Percentiles rank a stretch among this genome's conserved stretches.
phyloP scores from a whole-genome alignment of 2,113 vertebrate species.

The Alethe diademata region DNA sequence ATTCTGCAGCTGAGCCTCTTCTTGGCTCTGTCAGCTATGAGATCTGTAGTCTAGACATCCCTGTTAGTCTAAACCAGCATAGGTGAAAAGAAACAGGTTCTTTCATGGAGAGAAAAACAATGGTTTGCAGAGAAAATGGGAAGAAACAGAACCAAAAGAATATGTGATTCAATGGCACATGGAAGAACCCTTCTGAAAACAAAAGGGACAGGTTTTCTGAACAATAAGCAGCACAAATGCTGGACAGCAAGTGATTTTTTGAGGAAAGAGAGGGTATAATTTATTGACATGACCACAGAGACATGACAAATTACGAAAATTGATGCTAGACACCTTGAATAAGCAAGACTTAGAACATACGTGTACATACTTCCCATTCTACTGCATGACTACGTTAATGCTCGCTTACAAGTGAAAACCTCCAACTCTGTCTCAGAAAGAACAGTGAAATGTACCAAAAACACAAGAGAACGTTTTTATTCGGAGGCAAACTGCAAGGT shows the following conservation, averaged over 20 bases:
- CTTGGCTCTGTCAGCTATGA: neutral
- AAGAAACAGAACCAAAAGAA: neutral
- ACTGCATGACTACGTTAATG: neutral
- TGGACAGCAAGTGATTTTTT: neutral
- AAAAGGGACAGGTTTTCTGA: neutral
- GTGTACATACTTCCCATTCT: neutral
- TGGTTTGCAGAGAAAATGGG: neutral
- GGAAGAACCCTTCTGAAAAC: neutral
- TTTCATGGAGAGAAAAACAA: neutral
- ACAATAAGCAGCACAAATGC: neutral
- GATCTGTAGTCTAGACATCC: neutral
- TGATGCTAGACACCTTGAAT: neutral
- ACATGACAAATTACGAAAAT: neutral
- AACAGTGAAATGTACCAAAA: neutral
- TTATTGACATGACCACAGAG: neutral
- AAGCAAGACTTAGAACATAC: neutral
- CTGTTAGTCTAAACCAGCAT: slow-evolving; percentile 2
- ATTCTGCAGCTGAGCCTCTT: neutral
- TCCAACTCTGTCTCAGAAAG: neutral
- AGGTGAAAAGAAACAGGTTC: neutral
- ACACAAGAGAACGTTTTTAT: neutral
- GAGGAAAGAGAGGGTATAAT: neutral
- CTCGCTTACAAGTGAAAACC: neutral
- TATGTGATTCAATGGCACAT: neutral
- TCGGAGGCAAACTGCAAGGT: neutral